phyloP scores from a whole-genome alignment of 2,888 invertebrate species.

The Spisula subtruncata region DNA sequence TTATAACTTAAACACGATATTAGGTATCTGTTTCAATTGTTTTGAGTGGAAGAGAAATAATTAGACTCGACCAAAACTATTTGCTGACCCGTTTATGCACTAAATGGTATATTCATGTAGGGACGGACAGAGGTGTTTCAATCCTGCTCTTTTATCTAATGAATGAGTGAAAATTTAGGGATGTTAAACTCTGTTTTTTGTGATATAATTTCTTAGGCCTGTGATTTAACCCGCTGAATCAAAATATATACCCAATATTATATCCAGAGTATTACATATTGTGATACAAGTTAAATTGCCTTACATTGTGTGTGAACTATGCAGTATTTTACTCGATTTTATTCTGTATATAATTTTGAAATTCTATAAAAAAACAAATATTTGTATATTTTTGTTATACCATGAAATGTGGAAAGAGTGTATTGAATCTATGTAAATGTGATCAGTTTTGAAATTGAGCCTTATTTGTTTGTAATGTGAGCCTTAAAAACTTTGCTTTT shows the following conservation, averaged over 20 bases:
- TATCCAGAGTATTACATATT: conserved; percentile 4
- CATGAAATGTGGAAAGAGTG: neutral
- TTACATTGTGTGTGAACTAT: neutral
- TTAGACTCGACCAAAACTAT: too few relatives aligned
- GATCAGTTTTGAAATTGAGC: neutral
- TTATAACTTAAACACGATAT: too few relatives aligned
- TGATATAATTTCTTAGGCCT: too few relatives aligned
- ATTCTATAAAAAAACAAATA: conserved; percentile 28
- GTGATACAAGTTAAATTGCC: conserved; percentile 1
- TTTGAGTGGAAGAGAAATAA: too few relatives aligned
- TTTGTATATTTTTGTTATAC: conserved; percentile 28
- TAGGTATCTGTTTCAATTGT: too few relatives aligned
- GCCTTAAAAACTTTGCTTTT: neutral
- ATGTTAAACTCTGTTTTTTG: too few relatives aligned
- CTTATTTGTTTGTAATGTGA: neutral
- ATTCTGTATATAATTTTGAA: conserved; percentile 29
- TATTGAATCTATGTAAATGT: neutral
- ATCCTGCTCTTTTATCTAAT: too few relatives aligned
- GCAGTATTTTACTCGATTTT: conserved; percentile 42
- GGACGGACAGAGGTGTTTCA: too few relatives aligned
- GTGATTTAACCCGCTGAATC: conserved; percentile 12
- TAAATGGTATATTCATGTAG: too few relatives aligned
- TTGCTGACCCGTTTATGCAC: too few relatives aligned
- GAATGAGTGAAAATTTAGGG: too few relatives aligned
- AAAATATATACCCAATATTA: conserved; percentile 1